Percentiles rank a stretch among this genome's conserved stretches.
phyloP scores from a whole-genome alignment of 35 echinoderm and acorn worm species.

The Ophioderma brevispina region DNA sequence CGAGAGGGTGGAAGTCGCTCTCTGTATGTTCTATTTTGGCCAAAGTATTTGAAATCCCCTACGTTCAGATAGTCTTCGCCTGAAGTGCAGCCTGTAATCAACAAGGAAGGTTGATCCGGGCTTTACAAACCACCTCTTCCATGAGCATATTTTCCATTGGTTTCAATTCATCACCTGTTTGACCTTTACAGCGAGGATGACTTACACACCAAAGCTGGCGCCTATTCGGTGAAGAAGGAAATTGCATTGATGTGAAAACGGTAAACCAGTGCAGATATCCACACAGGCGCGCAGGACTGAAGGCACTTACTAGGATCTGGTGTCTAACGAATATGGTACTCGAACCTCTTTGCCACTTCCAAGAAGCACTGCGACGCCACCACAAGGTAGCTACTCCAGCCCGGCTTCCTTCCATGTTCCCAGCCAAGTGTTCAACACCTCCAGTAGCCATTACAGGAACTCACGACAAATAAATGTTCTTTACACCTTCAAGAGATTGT shows the following conservation, averaged over 20 bases:
- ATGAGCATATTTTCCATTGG: slow-evolving; percentile 45
- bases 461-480: slow-evolving; percentile 13
- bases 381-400: slow-evolving; percentile 58
- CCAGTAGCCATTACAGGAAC: slow-evolving; percentile 46
- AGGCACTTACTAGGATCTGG: slow-evolving; percentile 27
- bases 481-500: slow-evolving; percentile 20
- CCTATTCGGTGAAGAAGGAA: slow-evolving; percentile 38
- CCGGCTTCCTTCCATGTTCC: background rate
- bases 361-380: slow-evolving; percentile 58
- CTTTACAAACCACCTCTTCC: slow-evolving; percentile 33
- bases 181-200: background rate
- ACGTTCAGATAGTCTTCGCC: background rate
- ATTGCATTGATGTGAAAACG: slow-evolving; percentile 57
- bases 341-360: background rate
- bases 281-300: slow-evolving; percentile 22
- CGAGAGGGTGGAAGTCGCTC: slow-evolving; percentile 31
- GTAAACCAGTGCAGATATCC: slow-evolving; percentile 38
- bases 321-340: background rate
- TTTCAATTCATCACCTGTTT: slow-evolving; percentile 7
- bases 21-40: slow-evolving; percentile 8
- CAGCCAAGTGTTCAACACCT: background rate
- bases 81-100: background rate
- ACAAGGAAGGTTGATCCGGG: slow-evolving; percentile 40
- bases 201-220: slow-evolving; percentile 44
- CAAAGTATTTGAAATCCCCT: slow-evolving; percentile 44